A percentile compares a stretch with the other conserved stretches of the same genome.
Conservation (phyloP, 2,797 vertebrate genomes). For the Lepilemur septentrionalis region DNA sequence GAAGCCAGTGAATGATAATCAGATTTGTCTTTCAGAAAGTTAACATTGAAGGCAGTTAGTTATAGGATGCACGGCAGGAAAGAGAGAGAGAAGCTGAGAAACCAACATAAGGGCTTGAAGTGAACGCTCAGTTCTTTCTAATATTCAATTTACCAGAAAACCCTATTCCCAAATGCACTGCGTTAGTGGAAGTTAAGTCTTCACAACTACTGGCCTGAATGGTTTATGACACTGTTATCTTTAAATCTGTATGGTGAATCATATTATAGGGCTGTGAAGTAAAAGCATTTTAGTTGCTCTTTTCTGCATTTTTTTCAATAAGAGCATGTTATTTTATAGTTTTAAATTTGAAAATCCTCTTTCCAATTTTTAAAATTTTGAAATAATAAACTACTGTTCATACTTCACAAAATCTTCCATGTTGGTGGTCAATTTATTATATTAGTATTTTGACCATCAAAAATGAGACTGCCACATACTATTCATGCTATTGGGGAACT, state of each 20-base stretch:
- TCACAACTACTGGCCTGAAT: neutral
- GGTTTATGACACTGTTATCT: neutral
- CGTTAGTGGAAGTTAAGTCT: neutral
- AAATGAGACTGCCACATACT: neutral
- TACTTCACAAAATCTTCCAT: neutral
- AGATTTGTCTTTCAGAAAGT: slow-evolving; percentile 12
- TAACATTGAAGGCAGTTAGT: neutral
- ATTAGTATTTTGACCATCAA: slow-evolving; percentile 5
- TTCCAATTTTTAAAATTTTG: neutral
- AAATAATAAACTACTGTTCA: slow-evolving; percentile 27
- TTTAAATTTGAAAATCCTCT: slow-evolving; percentile 27
- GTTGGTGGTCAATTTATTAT: neutral
- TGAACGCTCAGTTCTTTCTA: slow-evolving; percentile 1
- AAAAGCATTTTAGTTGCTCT: neutral
- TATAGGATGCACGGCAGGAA: neutral
- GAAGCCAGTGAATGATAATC: neutral
- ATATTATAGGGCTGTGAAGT: neutral
- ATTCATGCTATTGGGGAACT: neutral
- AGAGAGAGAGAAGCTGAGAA: neutral
- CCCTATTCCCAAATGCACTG: neutral
- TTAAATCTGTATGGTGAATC: neutral
- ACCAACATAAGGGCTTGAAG: neutral
- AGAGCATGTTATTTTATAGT: neutral
- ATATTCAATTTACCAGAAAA: slow-evolving; percentile 11
- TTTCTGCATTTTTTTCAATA: slow-evolving; percentile 14